A percentile compares a stretch with the other conserved stretches of the same genome.
Evolutionary conservation across 2,888 invertebrate genomes (phyloP).

Genomic region (Portevinia maculata): DNA sequence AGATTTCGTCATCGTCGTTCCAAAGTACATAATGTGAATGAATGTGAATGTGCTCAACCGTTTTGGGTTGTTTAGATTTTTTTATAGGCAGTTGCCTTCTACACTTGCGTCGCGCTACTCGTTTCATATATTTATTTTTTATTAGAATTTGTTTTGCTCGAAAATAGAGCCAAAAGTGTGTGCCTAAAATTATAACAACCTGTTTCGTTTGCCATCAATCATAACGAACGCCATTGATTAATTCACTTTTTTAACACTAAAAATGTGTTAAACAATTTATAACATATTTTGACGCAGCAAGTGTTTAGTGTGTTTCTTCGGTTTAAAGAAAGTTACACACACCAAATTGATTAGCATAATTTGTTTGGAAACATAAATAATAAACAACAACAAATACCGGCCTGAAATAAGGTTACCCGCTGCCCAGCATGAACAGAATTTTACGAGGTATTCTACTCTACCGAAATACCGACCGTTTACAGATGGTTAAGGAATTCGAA

Average conservation of each 20-base stretch:
- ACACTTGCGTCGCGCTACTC: constrained; percentile 36
- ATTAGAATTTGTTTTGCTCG: neutral
- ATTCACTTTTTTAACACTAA: neutral
- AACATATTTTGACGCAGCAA: constrained; percentile 1
- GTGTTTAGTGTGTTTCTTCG: neutral
- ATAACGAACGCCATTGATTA: constrained; percentile 8
- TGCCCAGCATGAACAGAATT: constrained; percentile 91
- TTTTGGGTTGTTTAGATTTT: constrained; percentile 52
- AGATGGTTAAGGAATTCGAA: constrained; percentile 96
- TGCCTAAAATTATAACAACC: constrained; percentile 37
- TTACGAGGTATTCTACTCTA: constrained; percentile 95
- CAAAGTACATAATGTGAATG: constrained; percentile 46
- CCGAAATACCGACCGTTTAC: constrained; percentile 90
- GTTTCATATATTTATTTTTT: constrained; percentile 20
- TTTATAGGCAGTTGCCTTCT: constrained; percentile 51
- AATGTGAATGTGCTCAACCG: neutral
- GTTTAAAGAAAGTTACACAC: constrained; percentile 46
- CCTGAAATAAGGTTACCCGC: constrained; percentile 2
- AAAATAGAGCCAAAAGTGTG: constrained; percentile 60
- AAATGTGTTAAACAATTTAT: constrained; percentile 36
- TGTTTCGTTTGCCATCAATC: constrained; percentile 23
- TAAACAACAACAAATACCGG: constrained; percentile 9
- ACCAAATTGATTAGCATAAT: constrained; percentile 53
- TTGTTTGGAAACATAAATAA: constrained; percentile 16
- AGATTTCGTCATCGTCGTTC: constrained; percentile 51